Evolutionary conservation across 2,888 invertebrate species (phyloP).

Genomic region (Caenorhabditis panamensis): DNA sequence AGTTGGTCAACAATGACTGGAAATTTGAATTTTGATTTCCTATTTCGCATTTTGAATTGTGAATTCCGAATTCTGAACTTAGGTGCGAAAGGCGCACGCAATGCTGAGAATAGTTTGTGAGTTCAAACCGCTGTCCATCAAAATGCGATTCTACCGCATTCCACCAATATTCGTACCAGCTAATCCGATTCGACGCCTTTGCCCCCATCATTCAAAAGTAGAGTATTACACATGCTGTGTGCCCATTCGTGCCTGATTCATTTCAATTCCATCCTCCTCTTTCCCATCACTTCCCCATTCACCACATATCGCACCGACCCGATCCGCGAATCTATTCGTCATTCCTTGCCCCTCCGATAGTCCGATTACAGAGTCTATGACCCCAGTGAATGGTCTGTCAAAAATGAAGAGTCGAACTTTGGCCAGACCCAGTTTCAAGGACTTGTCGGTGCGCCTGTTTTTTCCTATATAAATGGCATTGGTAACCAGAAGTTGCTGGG

Average conservation of each 20-base stretch:
- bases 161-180: background rate
- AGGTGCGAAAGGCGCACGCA: constrained; percentile 9
- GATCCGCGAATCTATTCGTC: constrained; percentile 11
- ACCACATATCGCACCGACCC: constrained; percentile 9
- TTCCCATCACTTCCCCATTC: background rate
- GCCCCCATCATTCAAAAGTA: constrained; percentile 18
- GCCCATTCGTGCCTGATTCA: constrained; percentile 12
- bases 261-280: background rate
- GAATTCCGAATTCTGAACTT: background rate
- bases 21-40: no score
- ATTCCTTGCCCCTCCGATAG: constrained; percentile 14
- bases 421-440: constrained; percentile 32
- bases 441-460: constrained; percentile 32
- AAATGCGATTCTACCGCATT: background rate
- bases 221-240: constrained; percentile 8
- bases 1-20: constrained; percentile 38
- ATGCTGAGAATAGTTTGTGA: constrained; percentile 20
- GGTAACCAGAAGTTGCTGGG: background rate
- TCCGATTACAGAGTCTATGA: constrained; percentile 26
- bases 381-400: background rate
- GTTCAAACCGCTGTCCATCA: constrained; percentile 23
- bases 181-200: constrained; percentile 31
- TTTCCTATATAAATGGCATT: constrained; percentile 23
- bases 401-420: constrained; percentile 36
- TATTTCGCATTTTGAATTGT: background rate